Conservation (phyloP, 2,113 vertebrate genomes). For the Cervus canadensis region DNA sequence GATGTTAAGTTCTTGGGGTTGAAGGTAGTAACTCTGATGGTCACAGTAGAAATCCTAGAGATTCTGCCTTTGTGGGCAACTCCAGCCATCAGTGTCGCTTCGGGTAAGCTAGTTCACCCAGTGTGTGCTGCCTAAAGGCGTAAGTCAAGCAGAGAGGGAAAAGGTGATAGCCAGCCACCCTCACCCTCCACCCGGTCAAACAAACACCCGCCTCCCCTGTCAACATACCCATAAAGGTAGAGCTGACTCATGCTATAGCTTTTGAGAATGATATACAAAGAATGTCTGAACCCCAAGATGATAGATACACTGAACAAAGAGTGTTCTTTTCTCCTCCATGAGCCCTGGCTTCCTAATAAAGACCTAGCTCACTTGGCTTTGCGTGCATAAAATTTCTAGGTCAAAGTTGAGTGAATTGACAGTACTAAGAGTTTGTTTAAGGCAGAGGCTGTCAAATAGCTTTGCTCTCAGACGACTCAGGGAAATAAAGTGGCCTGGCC, state of each 20-base stretch:
- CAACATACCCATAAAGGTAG: neutral
- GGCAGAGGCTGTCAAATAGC: neutral
- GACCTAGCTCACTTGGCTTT: neutral
- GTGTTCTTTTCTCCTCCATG: constrained; percentile 25
- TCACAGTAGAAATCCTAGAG: neutral
- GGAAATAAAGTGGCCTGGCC: neutral
- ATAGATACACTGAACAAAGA: neutral
- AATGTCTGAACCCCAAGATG: neutral
- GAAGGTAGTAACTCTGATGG: neutral
- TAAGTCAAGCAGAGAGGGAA: constrained; percentile 9
- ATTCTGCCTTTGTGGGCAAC: neutral
- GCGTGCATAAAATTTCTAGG: constrained; percentile 29
- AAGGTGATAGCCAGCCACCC: neutral
- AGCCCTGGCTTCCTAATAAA: constrained; percentile 29
- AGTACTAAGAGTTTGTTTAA: constrained; percentile 32
- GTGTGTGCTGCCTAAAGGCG: neutral
- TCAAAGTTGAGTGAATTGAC: constrained; percentile 46
- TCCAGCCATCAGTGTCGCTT: neutral
- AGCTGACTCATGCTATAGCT: neutral
- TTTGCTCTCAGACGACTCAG: neutral
- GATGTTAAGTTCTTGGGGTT: neutral
- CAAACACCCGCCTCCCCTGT: constrained; percentile 27
- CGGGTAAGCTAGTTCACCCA: neutral
- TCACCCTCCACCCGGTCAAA: constrained; percentile 11
- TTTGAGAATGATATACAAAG: neutral